Percentiles rank a stretch among this genome's conserved stretches.
phyloP scores from a whole-genome alignment of 2,113 vertebrate species.

The Chloropsis cyanopogon region DNA sequence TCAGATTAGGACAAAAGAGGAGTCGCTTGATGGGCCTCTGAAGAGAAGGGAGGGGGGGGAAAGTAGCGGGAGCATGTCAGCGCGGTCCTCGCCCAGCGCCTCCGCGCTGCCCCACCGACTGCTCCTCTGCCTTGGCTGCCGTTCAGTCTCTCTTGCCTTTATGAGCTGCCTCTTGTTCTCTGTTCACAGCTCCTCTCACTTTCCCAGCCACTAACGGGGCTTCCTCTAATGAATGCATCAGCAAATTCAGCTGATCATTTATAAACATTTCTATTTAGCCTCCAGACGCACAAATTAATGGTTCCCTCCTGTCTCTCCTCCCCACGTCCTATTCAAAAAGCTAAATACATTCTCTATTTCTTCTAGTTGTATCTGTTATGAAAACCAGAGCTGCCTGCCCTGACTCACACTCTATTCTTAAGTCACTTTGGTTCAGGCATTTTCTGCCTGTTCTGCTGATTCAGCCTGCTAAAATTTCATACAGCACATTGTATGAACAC shows the following conservation, averaged over 20 bases:
- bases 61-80: slow-evolving; percentile 21
- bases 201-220: slow-evolving; percentile 38
- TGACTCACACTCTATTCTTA: slow-evolving; percentile 45
- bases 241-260: slow-evolving; percentile 54
- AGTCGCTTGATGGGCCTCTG: slow-evolving; percentile 37
- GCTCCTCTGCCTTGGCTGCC: slow-evolving; percentile 69
- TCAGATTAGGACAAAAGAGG: slow-evolving; percentile 60
- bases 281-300: slow-evolving; percentile 5
- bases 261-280: slow-evolving; percentile 58
- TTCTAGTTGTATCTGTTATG: slow-evolving; percentile 46
- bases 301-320: background rate
- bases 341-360: background rate
- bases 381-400: slow-evolving; percentile 27
- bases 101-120: slow-evolving; percentile 25
- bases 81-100: slow-evolving; percentile 23
- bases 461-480: slow-evolving; percentile 30
- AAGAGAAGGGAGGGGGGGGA: background rate
- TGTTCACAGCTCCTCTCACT: slow-evolving; percentile 51
- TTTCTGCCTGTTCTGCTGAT: slow-evolving; percentile 25
- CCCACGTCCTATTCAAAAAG: background rate
- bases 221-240: slow-evolving; percentile 60
- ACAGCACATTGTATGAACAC: background rate
- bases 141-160: slow-evolving; percentile 70
- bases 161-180: slow-evolving; percentile 67
- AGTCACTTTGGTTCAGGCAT: slow-evolving; percentile 20